Evolutionary conservation across 1,140 invertebrate genomes (phyloP).

Genomic region (Pollicipes pollicipes): DNA sequence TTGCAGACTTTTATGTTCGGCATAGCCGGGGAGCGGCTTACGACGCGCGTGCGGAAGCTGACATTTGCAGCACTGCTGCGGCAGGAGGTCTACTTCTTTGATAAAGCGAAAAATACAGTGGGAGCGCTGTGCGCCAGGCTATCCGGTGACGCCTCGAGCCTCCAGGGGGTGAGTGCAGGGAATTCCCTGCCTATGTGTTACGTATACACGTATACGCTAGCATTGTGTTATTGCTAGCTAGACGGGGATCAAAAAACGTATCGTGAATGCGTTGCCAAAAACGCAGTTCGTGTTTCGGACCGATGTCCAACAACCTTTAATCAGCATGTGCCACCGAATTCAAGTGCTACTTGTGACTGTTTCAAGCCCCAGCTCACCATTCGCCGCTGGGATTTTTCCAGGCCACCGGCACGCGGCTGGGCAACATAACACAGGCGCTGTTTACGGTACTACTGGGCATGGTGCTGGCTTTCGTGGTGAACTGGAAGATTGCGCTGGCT

Average conservation of each 20-base stretch:
- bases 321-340: too few species aligned
- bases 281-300: too few species aligned
- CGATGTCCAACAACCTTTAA: too few species aligned
- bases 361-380: too few species aligned
- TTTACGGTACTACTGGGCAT: conserved; percentile 52
- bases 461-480: conserved; percentile 51
- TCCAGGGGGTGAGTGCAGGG: conserved; percentile 58
- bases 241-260: too few species aligned
- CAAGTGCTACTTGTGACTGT: too few species aligned
- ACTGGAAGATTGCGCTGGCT: conserved; percentile 63
- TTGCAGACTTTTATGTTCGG: conserved; percentile 45
- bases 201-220: too few species aligned
- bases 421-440: conserved; percentile 54
- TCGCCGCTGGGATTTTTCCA: too few species aligned
- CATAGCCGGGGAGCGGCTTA: conserved; percentile 50
- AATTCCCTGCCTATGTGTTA: too few species aligned
- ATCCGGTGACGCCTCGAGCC: conserved; percentile 55
- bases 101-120: conserved; percentile 47
- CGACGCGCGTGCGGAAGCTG: conserved; percentile 41
- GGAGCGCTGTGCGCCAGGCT: conserved; percentile 57
- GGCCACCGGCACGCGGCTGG: conserved; percentile 61
- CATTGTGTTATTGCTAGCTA: too few species aligned
- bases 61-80: conserved; percentile 52
- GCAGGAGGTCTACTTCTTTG: conserved; percentile 68
- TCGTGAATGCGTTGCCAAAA: too few species aligned